These are phyloP conservation scores for Electrophaes corylata DNA, from an alignment of 2,888 invertebrate genomes.

Conservation along the genomic window DNA sequence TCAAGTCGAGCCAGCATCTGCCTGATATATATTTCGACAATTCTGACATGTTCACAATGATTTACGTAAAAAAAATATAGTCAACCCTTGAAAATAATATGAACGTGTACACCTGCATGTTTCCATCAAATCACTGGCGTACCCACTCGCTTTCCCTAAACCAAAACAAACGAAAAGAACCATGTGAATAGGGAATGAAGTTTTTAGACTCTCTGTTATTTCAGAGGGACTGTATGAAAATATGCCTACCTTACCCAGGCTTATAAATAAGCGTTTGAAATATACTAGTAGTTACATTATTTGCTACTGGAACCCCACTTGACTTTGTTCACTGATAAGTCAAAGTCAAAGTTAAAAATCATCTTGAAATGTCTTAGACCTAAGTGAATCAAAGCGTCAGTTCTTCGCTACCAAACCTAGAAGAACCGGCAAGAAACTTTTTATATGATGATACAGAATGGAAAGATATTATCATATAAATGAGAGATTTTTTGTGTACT, in stretches of 20 bases:
- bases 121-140: conserved; percentile 3
- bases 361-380: no score
- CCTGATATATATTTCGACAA: background rate
- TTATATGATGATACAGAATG: no score
- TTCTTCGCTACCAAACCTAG: no score
- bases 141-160: conserved; percentile 26
- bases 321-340: no score
- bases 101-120: background rate
- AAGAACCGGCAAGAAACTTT: no score
- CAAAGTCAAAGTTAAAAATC: no score
- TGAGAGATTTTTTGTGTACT: no score
- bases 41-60: background rate
- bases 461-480: no score
- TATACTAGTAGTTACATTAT: no score
- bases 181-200: conserved; percentile 51
- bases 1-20: no score
- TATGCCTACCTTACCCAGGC: conserved; percentile 29
- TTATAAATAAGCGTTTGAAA: conserved; percentile 17
- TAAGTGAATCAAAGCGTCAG: no score
- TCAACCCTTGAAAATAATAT: background rate
- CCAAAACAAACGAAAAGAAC: conserved; percentile 46
- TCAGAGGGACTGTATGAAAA: conserved; percentile 43
- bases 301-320: no score
- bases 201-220: conserved; percentile 50
- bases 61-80: background rate